Base-by-base conservation (phyloP, 2,113 vertebrate genomes). In the Pollimyrus isidori region DNA sequence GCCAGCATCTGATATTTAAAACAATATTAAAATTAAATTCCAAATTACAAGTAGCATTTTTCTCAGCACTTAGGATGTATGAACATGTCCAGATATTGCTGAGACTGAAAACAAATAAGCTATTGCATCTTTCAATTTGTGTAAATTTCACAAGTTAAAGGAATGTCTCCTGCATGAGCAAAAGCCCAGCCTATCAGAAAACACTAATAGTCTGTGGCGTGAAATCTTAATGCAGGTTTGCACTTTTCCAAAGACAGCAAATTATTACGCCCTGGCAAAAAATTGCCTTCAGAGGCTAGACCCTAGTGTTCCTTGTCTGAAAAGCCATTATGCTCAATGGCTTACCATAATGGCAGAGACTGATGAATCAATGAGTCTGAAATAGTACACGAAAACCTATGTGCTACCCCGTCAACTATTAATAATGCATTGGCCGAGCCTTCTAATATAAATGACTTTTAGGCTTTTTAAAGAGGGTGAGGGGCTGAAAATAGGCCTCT, bases 311-410 rank as follows among this genome's bases (percentile, higher is more conserved):
- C 45, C 58, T 88, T 73, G 73, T 83, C 88, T 89, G 88, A 21
- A 89, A 89, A 89, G n/a, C 26, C 49, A 50, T 73, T 82, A 89
- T 85, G 53, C 84, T 30, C 82, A 46, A 56, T 35, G 80, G 88
- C 80, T 89, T 86, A 86, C 82, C 30, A 42, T 53, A 89, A 46
- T 89, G 42, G 42, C 88, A 89, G 35, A 62, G 82, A 89, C 2
- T 89, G 89, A 86, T 86, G 82, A 45, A 89, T 69, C 56, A 65
- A 86, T 89, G 56, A 86, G 83, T 89, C 83, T 86, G 88, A 69
- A 89, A 89, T 89, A 89, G 82, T 89, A 45, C 48, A 48, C 62
- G 88, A 89, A 89, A 89, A 62, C 30, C 88, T 86, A 65, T 89
- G 82, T 86, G 53, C 39, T 85, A 76, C 76, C 39, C 88, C 58